phyloP scores from a whole-genome alignment of 2,888 invertebrate species.

The Cantharis nigra region DNA sequence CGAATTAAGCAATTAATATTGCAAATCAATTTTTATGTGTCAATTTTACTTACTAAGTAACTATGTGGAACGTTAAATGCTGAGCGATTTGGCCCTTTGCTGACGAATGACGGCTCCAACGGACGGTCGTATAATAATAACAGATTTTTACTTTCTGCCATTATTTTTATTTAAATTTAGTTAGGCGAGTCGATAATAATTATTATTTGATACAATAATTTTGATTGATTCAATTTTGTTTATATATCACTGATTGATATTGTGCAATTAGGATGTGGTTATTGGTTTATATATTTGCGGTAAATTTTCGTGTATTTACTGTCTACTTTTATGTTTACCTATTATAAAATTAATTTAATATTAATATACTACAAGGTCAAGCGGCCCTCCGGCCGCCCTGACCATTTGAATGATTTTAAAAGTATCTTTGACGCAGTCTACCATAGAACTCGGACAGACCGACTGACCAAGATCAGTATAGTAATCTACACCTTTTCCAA shows the following conservation, averaged over 20 bases:
- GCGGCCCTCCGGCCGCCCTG: too few relatives aligned
- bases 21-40: background rate
- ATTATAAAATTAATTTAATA: too few relatives aligned
- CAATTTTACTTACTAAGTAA: constrained; percentile 63
- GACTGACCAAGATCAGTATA: too few relatives aligned
- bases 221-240: background rate
- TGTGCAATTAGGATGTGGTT: constrained; percentile 8
- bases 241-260: background rate
- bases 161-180: background rate
- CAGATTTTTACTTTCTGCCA: constrained; percentile 57
- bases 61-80: constrained; percentile 66
- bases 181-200: background rate
- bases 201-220: background rate
- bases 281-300: background rate
- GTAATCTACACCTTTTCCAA: too few relatives aligned
- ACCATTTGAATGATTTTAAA: too few relatives aligned
- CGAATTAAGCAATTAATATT: too few relatives aligned
- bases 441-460: too few relatives aligned
- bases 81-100: constrained; percentile 68
- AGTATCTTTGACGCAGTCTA: too few relatives aligned
- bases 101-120: constrained; percentile 76
- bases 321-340: too few relatives aligned
- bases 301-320: too few relatives aligned
- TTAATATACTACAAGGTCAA: too few relatives aligned
- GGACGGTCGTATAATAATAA: constrained; percentile 75